These are phyloP conservation scores for Ligdia adustata DNA, from an alignment of 2,888 invertebrate genomes.

Conservation along the genomic window DNA sequence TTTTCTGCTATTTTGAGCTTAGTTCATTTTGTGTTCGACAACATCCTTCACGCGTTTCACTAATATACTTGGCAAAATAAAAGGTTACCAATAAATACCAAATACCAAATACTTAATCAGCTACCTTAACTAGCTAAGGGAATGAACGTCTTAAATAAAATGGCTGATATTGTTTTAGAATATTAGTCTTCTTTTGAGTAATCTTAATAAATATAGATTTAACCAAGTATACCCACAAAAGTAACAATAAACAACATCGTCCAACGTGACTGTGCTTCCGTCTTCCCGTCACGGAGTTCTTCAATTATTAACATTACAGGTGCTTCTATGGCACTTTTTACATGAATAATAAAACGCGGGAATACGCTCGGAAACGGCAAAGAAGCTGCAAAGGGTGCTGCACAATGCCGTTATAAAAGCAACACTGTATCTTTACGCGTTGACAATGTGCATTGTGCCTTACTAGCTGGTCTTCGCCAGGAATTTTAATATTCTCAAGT, in stretches of 20 bases:
- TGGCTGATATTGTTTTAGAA: too few species aligned
- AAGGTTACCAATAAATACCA: too few species aligned
- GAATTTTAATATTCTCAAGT: slow-evolving; percentile 58
- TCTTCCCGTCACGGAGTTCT: slow-evolving; percentile 64
- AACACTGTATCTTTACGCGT: slow-evolving; percentile 78
- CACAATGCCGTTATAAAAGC: slow-evolving; percentile 78
- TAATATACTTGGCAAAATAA: too few species aligned
- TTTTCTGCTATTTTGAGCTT: too few species aligned
- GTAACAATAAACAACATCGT: slow-evolving; percentile 41
- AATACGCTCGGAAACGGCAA: slow-evolving; percentile 73
- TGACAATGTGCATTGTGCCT: slow-evolving; percentile 79
- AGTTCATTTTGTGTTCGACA: too few species aligned
- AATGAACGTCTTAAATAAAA: too few species aligned
- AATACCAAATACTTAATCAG: too few species aligned
- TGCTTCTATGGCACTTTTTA: slow-evolving; percentile 70
- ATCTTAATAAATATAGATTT: slow-evolving; percentile 28
- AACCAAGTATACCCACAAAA: slow-evolving; percentile 22
- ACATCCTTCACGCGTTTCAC: too few species aligned
- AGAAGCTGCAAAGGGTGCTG: slow-evolving; percentile 70
- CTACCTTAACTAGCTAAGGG: too few species aligned
- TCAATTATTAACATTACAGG: slow-evolving; percentile 78
- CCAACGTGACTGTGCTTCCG: slow-evolving; percentile 48
- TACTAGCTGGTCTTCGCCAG: slow-evolving; percentile 47
- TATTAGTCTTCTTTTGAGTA: too few species aligned
- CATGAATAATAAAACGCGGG: slow-evolving; percentile 78